phyloP scores from a whole-genome alignment of 2,888 invertebrate genomes.

The Synergus gifuensis region DNA sequence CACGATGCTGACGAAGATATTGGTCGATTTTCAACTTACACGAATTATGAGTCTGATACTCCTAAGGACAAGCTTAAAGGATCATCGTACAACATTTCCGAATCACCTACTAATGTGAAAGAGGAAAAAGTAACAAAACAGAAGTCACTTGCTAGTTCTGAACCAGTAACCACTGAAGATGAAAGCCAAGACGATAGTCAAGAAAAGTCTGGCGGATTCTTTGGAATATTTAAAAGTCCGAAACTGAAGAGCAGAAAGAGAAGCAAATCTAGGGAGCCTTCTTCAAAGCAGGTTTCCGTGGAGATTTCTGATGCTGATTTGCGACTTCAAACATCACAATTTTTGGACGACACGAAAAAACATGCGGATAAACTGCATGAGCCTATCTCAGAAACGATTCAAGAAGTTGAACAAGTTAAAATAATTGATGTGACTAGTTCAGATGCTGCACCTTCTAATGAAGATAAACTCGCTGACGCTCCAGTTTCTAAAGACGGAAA shows the following conservation, averaged over 20 bases:
- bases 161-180: constrained; percentile 23
- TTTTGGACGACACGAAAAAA: constrained; percentile 68
- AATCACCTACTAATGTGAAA: constrained; percentile 20
- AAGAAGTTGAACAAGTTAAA: constrained; percentile 34
- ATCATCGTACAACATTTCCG: constrained; percentile 49
- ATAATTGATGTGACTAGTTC: constrained; percentile 18
- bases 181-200: constrained; percentile 48
- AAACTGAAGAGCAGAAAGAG: constrained; percentile 66
- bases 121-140: constrained; percentile 32
- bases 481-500: constrained; percentile 64
- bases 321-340: constrained; percentile 63
- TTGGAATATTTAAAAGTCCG: constrained; percentile 72
- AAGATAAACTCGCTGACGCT: constrained; percentile 53
- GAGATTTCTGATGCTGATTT: constrained; percentile 72
- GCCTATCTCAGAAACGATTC: constrained; percentile 41
- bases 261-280: constrained; percentile 68
- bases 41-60: constrained; percentile 42
- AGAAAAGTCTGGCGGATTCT: constrained; percentile 63
- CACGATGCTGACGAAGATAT: constrained; percentile 2
- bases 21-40: constrained; percentile 33
- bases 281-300: constrained; percentile 69
- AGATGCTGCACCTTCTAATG: constrained; percentile 28
- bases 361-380: constrained; percentile 61
- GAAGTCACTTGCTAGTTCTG: constrained; percentile 17
- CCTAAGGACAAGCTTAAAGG: constrained; percentile 53